Evolutionary conservation across 2,888 invertebrate genomes (phyloP).

Genomic region (Ctena decussata): DNA sequence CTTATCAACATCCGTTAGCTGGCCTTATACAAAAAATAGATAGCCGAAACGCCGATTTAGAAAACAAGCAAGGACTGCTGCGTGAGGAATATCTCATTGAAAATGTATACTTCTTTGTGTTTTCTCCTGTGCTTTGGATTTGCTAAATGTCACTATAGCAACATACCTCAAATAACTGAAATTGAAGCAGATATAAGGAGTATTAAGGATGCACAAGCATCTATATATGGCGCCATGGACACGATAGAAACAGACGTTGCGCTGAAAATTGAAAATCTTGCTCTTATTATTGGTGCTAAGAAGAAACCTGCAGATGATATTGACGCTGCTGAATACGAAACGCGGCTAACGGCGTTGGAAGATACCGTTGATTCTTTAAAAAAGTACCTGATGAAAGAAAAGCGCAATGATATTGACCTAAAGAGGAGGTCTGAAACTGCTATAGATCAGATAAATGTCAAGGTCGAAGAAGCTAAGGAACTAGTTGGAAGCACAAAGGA

Average conservation of each 20-base stretch:
- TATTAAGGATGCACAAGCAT: neutral
- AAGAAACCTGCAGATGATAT: neutral
- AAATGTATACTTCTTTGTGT: no score
- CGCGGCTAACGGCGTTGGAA: constrained; percentile 5
- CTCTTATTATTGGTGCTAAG: neutral
- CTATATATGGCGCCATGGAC: neutral
- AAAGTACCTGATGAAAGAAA: constrained; percentile 40
- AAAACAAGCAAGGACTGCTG: no score
- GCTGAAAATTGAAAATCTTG: neutral
- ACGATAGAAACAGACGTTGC: constrained; percentile 2
- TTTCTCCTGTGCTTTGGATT: neutral
- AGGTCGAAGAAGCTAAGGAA: constrained; percentile 31
- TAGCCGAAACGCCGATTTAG: no score
- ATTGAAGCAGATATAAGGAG: neutral
- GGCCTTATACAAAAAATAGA: no score
- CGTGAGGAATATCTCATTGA: no score
- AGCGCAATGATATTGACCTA: constrained; percentile 23
- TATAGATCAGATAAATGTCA: constrained; percentile 42
- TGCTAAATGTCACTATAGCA: neutral
- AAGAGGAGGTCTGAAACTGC: constrained; percentile 14
- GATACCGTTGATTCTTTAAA: constrained; percentile 18
- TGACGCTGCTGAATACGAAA: neutral
- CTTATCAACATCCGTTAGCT: no score
- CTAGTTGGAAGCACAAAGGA: constrained; percentile 23
- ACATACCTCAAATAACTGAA: neutral